Percentiles rank a stretch among this genome's conserved stretches.
phyloP scores from a whole-genome alignment of 2,797 vertebrate genomes.

The Acanthis flammea region DNA sequence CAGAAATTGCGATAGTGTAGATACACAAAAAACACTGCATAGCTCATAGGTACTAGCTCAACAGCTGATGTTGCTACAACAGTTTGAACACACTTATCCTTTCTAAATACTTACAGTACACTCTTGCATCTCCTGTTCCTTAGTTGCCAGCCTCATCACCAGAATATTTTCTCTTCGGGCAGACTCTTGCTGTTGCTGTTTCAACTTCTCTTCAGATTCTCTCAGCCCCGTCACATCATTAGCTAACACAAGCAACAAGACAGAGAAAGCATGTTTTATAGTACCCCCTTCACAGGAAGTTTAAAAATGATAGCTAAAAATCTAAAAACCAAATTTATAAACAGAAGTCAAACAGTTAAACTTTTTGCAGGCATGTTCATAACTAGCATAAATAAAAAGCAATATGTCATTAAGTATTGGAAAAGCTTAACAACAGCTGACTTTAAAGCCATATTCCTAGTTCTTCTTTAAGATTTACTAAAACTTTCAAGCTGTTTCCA shows the following conservation, averaged over 20 bases:
- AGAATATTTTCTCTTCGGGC: conserved; percentile 98
- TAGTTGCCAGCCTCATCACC: conserved; percentile 98
- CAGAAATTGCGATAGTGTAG: background rate
- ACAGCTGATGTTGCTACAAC: background rate
- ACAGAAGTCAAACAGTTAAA: background rate
- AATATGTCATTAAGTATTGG: background rate
- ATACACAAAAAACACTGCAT: background rate
- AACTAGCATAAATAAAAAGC: background rate
- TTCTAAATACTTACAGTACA: conserved; percentile 89
- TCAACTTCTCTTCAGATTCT: conserved; percentile 98
- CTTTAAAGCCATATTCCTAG: background rate
- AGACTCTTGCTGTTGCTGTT: conserved; percentile 98
- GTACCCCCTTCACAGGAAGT: background rate
- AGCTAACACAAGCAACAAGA: conserved; percentile 73
- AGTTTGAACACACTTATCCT: background rate
- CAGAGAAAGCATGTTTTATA: background rate
- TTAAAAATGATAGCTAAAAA: background rate
- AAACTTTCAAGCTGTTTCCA: background rate
- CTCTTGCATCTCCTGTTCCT: conserved; percentile 99
- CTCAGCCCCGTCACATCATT: conserved; percentile 96
- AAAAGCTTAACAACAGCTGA: background rate
- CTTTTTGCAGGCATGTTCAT: background rate
- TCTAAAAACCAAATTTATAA: background rate
- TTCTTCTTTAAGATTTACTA: background rate
- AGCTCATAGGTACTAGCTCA: background rate